Evolutionary conservation across 2,888 invertebrate genomes (phyloP).

Genomic region (Kryphioiulus occultus): DNA sequence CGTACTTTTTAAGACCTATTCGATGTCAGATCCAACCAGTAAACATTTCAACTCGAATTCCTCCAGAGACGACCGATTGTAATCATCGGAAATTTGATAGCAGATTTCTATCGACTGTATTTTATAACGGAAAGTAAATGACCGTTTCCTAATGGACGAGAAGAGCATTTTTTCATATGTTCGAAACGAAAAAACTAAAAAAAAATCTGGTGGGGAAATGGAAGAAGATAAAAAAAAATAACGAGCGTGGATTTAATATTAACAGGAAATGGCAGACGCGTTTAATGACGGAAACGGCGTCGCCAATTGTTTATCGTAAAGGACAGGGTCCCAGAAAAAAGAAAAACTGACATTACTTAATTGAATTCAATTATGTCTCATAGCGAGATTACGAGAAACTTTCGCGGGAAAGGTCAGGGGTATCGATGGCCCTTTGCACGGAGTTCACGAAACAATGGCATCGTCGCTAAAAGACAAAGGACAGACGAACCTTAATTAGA

Average conservation of each 20-base stretch:
- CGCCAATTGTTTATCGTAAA: neutral
- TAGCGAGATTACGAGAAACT: neutral
- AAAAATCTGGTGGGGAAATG: neutral
- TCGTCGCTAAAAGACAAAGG: neutral
- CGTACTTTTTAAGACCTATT: conserved; percentile 36
- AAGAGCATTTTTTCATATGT: neutral
- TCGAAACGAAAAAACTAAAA: neutral
- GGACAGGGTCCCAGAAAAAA: neutral
- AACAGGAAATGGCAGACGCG: conserved; percentile 26
- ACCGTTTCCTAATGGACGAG: conserved; percentile 31
- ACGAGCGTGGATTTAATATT: conserved; percentile 8
- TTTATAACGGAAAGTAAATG: conserved; percentile 43
- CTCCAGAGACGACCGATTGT: conserved; percentile 42
- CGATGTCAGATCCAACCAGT: conserved; percentile 44
- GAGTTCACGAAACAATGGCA: neutral
- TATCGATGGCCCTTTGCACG: neutral
- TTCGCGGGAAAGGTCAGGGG: neutral
- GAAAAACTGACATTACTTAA: neutral
- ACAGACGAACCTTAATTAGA: neutral
- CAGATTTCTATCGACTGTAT: conserved; percentile 45
- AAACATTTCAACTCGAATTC: conserved; percentile 45
- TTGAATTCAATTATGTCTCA: conserved; percentile 7
- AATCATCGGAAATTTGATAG: conserved; percentile 46
- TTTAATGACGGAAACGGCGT: neutral
- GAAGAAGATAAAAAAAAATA: neutral